A percentile compares a stretch with the other conserved stretches of the same genome.
Evolutionary conservation across 2,888 invertebrate genomes (phyloP).

Genomic region (Protonemura montana): DNA sequence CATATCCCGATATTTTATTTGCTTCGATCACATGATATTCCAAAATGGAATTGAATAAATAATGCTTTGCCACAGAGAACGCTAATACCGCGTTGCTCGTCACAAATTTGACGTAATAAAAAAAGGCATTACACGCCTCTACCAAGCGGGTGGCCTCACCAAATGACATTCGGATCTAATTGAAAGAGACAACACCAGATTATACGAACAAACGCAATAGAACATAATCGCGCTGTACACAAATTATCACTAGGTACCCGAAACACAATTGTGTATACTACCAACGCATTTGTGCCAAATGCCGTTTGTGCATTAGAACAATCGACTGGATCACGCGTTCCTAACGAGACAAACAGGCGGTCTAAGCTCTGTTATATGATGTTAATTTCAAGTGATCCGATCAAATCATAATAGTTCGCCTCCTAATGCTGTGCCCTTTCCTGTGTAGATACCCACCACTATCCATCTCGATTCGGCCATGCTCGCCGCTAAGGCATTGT

Average conservation of each 20-base stretch:
- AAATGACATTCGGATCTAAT: neutral
- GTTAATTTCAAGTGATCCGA: neutral
- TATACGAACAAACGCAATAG: neutral
- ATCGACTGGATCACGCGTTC: neutral
- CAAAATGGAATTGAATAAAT: neutral
- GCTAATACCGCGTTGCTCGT: neutral
- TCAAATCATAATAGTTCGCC: neutral
- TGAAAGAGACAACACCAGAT: slow-evolving; percentile 12
- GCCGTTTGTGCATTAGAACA: neutral
- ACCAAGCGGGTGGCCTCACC: neutral
- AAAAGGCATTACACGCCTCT: neutral
- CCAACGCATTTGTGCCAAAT: neutral
- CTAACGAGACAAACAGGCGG: neutral
- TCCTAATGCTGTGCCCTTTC: neutral
- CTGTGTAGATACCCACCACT: neutral
- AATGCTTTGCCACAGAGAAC: neutral
- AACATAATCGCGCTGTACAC: neutral
- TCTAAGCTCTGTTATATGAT: neutral
- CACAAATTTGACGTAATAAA: neutral
- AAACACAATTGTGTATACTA: neutral
- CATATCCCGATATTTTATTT: neutral
- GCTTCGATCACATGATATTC: neutral
- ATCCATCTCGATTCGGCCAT: neutral
- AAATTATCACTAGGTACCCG: neutral
- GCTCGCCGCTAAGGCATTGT: neutral